Conservation (phyloP, 2,888 invertebrate genomes). For the Caenorhabditis sp. region DNA sequence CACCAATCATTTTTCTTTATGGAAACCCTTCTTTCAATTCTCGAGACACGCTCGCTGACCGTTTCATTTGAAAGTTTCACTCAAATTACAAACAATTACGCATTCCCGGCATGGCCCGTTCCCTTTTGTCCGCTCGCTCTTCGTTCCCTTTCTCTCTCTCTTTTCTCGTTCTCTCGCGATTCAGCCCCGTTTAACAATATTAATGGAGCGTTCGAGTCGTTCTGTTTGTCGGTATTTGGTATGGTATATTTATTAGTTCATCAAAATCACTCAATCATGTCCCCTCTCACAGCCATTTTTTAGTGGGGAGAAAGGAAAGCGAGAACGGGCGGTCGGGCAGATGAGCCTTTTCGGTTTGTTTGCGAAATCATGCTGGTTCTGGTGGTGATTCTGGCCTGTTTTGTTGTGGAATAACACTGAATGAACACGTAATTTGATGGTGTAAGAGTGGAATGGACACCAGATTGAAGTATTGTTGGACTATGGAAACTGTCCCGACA, state of each 20-base stretch:
- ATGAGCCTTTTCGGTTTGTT: slow-evolving; percentile 38
- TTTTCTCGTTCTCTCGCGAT: background rate
- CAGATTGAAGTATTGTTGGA: no score
- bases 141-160: background rate
- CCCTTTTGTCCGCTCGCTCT: no score
- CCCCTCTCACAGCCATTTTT: slow-evolving; percentile 38
- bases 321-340: slow-evolving; percentile 1
- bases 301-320: slow-evolving; percentile 32
- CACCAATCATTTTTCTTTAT: slow-evolving; percentile 30
- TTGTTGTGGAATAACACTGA: background rate
- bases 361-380: no score
- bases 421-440: no score
- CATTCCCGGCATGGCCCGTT: no score
- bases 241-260: background rate
- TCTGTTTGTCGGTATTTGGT: slow-evolving; percentile 19
- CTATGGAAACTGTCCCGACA: no score
- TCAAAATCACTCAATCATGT: slow-evolving; percentile 29
- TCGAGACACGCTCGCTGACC: slow-evolving; percentile 16
- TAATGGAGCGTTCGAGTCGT: slow-evolving; percentile 44
- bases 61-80: slow-evolving; percentile 24
- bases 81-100: slow-evolving; percentile 43
- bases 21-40: background rate
- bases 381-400: slow-evolving; percentile 43
- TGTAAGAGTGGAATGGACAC: no score
- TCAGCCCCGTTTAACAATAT: slow-evolving; percentile 20